Conservation (phyloP, 2,888 invertebrate species). For the Campoplex nolae region DNA sequence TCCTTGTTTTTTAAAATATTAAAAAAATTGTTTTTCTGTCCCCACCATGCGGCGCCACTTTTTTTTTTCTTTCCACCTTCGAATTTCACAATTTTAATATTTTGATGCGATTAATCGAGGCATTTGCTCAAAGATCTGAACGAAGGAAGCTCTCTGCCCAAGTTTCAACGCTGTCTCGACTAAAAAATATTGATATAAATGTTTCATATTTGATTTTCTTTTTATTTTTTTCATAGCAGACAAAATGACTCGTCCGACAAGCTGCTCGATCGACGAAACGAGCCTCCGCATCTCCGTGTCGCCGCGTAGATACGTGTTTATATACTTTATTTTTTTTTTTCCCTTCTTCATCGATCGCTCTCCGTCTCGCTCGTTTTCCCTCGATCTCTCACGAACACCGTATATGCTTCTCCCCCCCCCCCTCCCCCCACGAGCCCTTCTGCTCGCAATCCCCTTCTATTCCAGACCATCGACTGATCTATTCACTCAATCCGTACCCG, state of each 20-base stretch:
- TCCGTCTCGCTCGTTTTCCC: slow-evolving; percentile 17
- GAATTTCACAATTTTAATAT: too few relatives aligned
- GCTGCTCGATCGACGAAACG: slow-evolving; percentile 30
- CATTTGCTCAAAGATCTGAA: too few relatives aligned
- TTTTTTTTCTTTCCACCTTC: background rate
- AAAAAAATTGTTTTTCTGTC: too few relatives aligned
- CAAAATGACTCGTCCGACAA: slow-evolving; percentile 28
- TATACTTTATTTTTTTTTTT: slow-evolving; percentile 1
- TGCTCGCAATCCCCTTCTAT: slow-evolving; percentile 1
- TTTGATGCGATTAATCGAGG: too few relatives aligned
- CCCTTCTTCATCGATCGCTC: slow-evolving; percentile 9
- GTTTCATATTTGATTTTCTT: background rate
- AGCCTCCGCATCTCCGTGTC: slow-evolving; percentile 30
- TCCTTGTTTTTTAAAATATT: too few relatives aligned
- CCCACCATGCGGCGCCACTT: too few relatives aligned
- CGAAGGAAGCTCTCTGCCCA: too few relatives aligned
- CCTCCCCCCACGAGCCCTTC: background rate
- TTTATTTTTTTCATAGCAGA: background rate
- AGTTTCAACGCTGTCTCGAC: too few relatives aligned
- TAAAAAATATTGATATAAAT: background rate
- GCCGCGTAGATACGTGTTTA: background rate
- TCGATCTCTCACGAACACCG: slow-evolving; percentile 6
- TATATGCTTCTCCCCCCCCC: background rate
- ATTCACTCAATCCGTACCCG: slow-evolving; percentile 40
- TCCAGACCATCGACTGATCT: slow-evolving; percentile 39